Conservation (phyloP, 2,113 vertebrate genomes). For the Anoplopoma fimbria region DNA sequence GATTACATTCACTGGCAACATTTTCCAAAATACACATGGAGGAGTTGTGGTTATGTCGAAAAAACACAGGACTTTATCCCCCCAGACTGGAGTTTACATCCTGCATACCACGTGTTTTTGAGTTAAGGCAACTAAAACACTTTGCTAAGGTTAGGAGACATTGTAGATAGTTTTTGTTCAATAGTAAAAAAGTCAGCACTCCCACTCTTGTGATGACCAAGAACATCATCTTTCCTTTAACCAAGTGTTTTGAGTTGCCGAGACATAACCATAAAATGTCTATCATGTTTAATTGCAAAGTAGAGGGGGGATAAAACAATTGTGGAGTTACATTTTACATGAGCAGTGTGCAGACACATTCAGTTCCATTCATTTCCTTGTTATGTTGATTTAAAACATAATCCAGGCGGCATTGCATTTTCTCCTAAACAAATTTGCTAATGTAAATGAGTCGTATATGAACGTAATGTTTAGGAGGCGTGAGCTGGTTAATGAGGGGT, state of each 20-base stretch:
- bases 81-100: neutral
- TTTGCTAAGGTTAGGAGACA: neutral
- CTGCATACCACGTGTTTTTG: neutral
- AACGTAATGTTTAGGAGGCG: constrained; percentile 29
- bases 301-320: too few species aligned
- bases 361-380: constrained; percentile 23
- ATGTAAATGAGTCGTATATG: constrained; percentile 42
- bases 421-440: constrained; percentile 10
- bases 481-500: constrained; percentile 57
- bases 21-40: neutral
- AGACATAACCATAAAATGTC: neutral
- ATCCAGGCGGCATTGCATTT: constrained; percentile 18
- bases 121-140: neutral
- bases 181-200: neutral
- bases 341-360: neutral
- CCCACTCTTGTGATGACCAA: neutral
- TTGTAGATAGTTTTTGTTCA: neutral
- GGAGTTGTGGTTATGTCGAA: neutral
- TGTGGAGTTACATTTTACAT: constrained; percentile 1
- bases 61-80: neutral
- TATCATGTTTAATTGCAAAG: neutral
- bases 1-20: neutral
- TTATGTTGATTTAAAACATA: constrained; percentile 28
- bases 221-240: neutral
- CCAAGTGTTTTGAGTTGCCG: neutral